Percentiles rank a stretch among this genome's conserved stretches.
Conservation (phyloP, 2,113 vertebrate species). For the Coracopsis vasa region DNA sequence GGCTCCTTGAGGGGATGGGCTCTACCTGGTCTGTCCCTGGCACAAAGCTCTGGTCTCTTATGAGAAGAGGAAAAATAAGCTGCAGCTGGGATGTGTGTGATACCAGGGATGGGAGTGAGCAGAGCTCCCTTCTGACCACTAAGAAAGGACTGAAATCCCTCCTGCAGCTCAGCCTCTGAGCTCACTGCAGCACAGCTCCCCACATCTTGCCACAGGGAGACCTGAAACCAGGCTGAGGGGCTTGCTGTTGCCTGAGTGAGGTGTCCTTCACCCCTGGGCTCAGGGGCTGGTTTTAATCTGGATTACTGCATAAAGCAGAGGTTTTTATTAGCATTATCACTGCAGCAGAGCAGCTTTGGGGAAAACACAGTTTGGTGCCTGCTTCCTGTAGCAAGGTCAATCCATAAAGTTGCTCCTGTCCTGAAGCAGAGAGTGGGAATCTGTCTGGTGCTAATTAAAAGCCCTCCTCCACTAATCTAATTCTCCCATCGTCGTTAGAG, state of each 20-base stretch:
- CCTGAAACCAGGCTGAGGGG: neutral
- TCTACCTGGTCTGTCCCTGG: neutral
- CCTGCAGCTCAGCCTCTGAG: neutral
- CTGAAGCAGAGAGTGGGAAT: neutral
- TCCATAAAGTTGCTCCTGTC: neutral
- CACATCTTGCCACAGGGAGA: neutral
- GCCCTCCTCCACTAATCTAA: neutral
- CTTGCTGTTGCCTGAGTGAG: fast-evolving
- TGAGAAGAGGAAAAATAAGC: neutral
- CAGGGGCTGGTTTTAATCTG: neutral
- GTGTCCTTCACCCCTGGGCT: neutral
- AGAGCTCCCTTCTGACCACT: neutral
- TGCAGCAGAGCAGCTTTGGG: neutral
- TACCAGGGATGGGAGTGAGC: neutral
- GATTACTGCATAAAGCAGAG: neutral
- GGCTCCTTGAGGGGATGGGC: neutral
- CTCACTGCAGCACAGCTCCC: neutral
- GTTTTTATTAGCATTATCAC: neutral
- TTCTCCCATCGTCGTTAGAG: neutral
- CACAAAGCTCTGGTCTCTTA: neutral
- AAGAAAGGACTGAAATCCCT: neutral
- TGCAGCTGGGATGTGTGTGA: fast-evolving
- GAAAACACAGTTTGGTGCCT: neutral
- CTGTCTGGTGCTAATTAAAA: neutral
- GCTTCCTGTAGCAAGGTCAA: neutral